These are phyloP conservation scores for Ypsolopha scabrella DNA, from an alignment of 2,888 invertebrate genomes.

Conservation along the genomic window DNA sequence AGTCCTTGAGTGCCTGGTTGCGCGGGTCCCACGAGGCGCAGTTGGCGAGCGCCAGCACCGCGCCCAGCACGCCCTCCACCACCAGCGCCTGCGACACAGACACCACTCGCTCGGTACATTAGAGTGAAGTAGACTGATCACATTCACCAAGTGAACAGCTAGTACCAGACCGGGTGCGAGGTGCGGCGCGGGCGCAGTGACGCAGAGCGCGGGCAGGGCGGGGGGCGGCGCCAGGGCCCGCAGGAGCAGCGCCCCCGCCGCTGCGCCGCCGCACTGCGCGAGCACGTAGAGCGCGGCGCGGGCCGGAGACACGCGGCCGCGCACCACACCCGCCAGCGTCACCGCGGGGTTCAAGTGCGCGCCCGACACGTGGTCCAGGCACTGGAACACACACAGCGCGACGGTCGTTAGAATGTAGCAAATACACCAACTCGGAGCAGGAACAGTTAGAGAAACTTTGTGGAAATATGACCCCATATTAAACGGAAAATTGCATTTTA, in stretches of 20 bases:
- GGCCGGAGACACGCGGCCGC: constrained; percentile 64
- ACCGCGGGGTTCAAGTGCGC: constrained; percentile 84
- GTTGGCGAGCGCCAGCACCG: constrained; percentile 73
- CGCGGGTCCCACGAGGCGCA: constrained; percentile 80
- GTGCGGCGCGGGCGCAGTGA: constrained; percentile 17
- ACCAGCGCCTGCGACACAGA: constrained; percentile 54
- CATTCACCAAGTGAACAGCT: no score
- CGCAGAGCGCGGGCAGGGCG: constrained; percentile 38
- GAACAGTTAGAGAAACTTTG: no score
- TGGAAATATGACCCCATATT: no score
- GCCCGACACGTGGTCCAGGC: constrained; percentile 82
- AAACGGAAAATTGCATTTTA: no score
- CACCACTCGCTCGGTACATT: constrained; percentile 16
- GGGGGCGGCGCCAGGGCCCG: constrained; percentile 50
- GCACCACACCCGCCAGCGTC: constrained; percentile 73
- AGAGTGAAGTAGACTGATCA: no score
- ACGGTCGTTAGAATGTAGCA: no score
- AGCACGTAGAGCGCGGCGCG: constrained; percentile 72
- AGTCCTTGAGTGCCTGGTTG: constrained; percentile 72
- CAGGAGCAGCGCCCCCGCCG: constrained; percentile 76
- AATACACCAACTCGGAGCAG: no score
- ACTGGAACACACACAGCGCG: no score
- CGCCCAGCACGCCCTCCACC: constrained; percentile 74
- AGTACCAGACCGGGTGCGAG: no score
- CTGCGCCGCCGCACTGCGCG: constrained; percentile 75